Evolutionary conservation across 2,888 invertebrate genomes (phyloP).

Genomic region (Tanypteryx hageni): DNA sequence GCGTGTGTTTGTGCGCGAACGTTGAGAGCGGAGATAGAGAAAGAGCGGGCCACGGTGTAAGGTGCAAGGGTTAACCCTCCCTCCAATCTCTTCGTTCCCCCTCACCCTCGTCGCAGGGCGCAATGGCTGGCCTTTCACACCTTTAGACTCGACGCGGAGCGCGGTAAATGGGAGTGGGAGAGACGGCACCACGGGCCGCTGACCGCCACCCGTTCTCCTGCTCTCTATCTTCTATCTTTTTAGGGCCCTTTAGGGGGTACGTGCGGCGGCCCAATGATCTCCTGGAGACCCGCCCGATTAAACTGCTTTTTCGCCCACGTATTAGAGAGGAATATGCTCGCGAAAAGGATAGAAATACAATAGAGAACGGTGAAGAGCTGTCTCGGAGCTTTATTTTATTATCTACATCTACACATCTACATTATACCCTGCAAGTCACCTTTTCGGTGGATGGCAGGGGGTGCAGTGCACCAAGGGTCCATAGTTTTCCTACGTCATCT

Average conservation of each 20-base stretch:
- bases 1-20: not conserved
- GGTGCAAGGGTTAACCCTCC: conserved; percentile 2
- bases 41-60: not conserved
- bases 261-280: not conserved
- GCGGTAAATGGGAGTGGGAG: not conserved
- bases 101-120: not conserved
- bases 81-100: not conserved
- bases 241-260: not conserved
- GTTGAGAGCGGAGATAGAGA: not conserved
- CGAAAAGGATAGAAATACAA: not conserved
- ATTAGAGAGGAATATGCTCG: not conserved
- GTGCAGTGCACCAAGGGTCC: too few species aligned
- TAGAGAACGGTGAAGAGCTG: not conserved
- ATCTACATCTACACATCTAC: too few species aligned
- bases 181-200: not conserved
- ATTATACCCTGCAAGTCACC: too few species aligned
- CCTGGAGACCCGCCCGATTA: not conserved
- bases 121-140: not conserved
- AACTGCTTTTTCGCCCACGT: not conserved
- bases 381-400: not conserved
- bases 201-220: not conserved
- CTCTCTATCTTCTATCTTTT: not conserved
- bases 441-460: too few species aligned
- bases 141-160: not conserved
- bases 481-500: too few species aligned